Base-by-base conservation (phyloP, 2,797 vertebrate genomes). In the Florisuga fusca region DNA sequence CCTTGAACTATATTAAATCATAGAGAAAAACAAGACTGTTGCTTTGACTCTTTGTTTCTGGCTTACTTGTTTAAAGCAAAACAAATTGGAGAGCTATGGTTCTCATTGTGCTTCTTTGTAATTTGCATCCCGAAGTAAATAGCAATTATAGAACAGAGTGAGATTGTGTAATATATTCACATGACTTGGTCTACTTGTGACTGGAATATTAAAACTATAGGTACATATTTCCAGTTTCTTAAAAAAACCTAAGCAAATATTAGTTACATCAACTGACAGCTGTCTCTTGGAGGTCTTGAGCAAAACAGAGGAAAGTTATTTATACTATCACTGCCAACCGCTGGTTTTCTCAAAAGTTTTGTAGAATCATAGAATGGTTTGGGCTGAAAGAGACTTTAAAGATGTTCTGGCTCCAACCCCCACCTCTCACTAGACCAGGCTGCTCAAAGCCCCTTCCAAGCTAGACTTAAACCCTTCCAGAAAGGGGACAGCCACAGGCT, bases 51-150 rank as follows among this genome's bases (percentile, higher is more conserved):
- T 22, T 15, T 48, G 5, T 23, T 48, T 55, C 59, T 67, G 7
- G 10, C 23, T 87, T 92, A 13, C 33, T 84, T 72, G 21, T 84
- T 94, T 87, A 58, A 94, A 90, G 25, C 48, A 19, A 92, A 94
- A 82, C 16, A 87, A 93, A 90, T 72, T 77, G 64, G 82, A 94
- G 36, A 76, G 58, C 63, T 84, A 23, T 58, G 50, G 48, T 4
- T 89, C 55, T 93, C 50, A 64, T 88, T 91, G 94, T 29, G 26
- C n/a, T 82, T 79, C 85, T 62, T 82, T 57, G 67, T 38, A 78
- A 91, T 93, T 95, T 84, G 29, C 50, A 74, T 90, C 59, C 48
- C 7, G 51, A 91, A 91, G 59, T 83, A 96, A 95, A 75, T 16
- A 93, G 33, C 45, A 91, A 41, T 95, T 94, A 87, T 1, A 8